Conservation (phyloP, 2,888 invertebrate genomes). For the Brachyopa scutellaris region DNA sequence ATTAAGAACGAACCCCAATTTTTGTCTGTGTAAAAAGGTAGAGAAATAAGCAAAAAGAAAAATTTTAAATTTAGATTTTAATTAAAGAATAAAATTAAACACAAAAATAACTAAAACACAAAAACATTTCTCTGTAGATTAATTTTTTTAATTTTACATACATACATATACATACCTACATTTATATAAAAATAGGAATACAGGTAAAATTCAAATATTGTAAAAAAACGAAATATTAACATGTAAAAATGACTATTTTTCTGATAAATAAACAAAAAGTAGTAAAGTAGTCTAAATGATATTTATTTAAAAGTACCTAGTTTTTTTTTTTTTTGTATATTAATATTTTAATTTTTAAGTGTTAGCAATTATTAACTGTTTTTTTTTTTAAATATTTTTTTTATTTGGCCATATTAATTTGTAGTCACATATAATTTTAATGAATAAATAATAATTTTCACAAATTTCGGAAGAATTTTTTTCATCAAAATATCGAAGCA, state of each 20-base stretch:
- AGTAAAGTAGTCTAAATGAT: slow-evolving; percentile 61
- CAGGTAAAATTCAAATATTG: slow-evolving; percentile 39
- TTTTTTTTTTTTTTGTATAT: slow-evolving; percentile 34
- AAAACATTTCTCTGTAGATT: slow-evolving; percentile 15
- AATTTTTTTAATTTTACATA: slow-evolving; percentile 23
- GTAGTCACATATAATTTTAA: slow-evolving; percentile 36
- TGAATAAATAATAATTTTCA: background rate
- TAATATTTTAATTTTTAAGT: slow-evolving; percentile 36
- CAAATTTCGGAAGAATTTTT: background rate
- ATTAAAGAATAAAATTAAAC: slow-evolving; percentile 21
- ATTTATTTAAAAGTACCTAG: slow-evolving; percentile 61
- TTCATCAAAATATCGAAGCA: slow-evolving; percentile 14
- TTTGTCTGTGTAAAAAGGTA: slow-evolving; percentile 66
- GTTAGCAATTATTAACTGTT: slow-evolving; percentile 39
- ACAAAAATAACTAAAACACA: slow-evolving; percentile 6
- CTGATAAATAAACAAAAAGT: slow-evolving; percentile 32
- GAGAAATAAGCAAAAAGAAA: slow-evolving; percentile 33
- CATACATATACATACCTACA: slow-evolving; percentile 2
- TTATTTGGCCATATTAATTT: slow-evolving; percentile 70
- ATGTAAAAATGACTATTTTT: slow-evolving; percentile 59
- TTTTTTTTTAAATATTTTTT: slow-evolving; percentile 10
- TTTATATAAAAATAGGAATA: slow-evolving; percentile 10
- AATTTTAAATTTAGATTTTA: slow-evolving; percentile 15
- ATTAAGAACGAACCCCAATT: slow-evolving; percentile 35
- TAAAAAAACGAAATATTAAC: slow-evolving; percentile 19